These are phyloP conservation scores for Eleginops maclovinus DNA, from an alignment of 2,113 vertebrate species.

Conservation along the genomic window DNA sequence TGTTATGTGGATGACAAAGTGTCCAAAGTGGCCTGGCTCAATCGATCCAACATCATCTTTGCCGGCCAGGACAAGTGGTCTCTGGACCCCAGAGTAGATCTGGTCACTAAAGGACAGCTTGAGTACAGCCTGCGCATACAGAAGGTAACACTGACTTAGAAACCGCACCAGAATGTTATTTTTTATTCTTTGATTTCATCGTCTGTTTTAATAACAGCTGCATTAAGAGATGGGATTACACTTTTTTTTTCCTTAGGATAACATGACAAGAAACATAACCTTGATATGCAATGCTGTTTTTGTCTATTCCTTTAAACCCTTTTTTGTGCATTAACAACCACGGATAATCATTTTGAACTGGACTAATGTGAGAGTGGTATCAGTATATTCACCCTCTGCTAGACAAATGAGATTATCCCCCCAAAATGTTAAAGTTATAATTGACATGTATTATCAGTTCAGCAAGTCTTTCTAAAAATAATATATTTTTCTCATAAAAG, in stretches of 20 bases:
- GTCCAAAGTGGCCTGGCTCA: constrained; percentile 99
- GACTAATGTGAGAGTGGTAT: not conserved
- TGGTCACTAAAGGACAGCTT: constrained; percentile 95
- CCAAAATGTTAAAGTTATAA: not conserved
- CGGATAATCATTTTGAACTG: not conserved
- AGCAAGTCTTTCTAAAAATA: not conserved
- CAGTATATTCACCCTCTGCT: not conserved
- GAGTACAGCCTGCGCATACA: constrained; percentile 99
- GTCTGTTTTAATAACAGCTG: not conserved
- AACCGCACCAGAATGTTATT: not conserved
- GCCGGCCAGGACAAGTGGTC: constrained; percentile 99
- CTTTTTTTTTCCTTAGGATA: not conserved
- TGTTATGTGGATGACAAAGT: constrained; percentile 98
- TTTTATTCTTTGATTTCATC: not conserved
- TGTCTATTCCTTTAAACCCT: constrained; percentile 1
- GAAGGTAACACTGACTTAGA: constrained; percentile 78
- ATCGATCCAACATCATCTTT: constrained; percentile 99
- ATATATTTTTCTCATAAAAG: not conserved
- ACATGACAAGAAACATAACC: constrained; percentile 1
- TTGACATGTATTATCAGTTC: not conserved
- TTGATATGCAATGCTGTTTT: constrained; percentile 5
- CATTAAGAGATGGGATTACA: not conserved
- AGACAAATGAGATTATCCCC: not conserved
- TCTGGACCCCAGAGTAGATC: constrained; percentile 95
- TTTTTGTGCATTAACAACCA: not conserved